Evolutionary conservation across 1,140 invertebrate genomes (phyloP).

Genomic region (Drosophila athabasca): DNA sequence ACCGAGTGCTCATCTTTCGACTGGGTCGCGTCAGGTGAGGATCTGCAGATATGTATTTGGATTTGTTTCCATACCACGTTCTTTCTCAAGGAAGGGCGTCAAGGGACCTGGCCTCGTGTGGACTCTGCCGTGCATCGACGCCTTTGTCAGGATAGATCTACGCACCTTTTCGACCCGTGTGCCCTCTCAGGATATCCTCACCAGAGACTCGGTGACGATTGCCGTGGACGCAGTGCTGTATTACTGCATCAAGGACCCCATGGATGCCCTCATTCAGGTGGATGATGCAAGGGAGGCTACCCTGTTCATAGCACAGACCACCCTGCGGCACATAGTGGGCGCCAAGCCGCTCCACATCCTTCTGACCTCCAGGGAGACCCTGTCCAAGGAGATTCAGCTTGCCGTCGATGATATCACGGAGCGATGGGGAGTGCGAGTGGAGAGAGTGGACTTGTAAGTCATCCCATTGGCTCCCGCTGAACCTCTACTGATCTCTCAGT

Average conservation of each 20-base stretch:
- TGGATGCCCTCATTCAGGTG: constrained; percentile 91
- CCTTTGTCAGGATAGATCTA: constrained; percentile 88
- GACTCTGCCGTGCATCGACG: constrained; percentile 91
- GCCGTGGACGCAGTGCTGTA: constrained; percentile 91
- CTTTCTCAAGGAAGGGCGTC: constrained; percentile 6
- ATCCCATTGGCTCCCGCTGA: no score
- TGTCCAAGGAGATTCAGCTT: constrained; percentile 48
- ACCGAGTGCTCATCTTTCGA: constrained; percentile 93
- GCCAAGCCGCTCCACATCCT: constrained; percentile 89
- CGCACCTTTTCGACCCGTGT: constrained; percentile 90
- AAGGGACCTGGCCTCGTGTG: constrained; percentile 86
- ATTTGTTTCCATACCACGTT: not conserved
- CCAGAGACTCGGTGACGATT: constrained; percentile 91
- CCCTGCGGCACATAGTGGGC: constrained; percentile 91
- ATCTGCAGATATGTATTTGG: no score
- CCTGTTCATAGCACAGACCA: constrained; percentile 84
- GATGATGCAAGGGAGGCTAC: constrained; percentile 91
- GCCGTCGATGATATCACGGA: constrained; percentile 57
- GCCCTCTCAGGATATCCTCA: constrained; percentile 88
- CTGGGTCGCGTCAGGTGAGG: constrained; percentile 89
- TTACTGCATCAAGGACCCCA: constrained; percentile 90
- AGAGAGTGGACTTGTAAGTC: constrained; percentile 95
- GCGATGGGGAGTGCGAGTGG: constrained; percentile 97
- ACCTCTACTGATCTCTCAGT: no score
- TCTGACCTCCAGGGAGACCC: constrained; percentile 46